phyloP scores from a whole-genome alignment of 2,888 invertebrate genomes.

The Dicyrtomina minuta region DNA sequence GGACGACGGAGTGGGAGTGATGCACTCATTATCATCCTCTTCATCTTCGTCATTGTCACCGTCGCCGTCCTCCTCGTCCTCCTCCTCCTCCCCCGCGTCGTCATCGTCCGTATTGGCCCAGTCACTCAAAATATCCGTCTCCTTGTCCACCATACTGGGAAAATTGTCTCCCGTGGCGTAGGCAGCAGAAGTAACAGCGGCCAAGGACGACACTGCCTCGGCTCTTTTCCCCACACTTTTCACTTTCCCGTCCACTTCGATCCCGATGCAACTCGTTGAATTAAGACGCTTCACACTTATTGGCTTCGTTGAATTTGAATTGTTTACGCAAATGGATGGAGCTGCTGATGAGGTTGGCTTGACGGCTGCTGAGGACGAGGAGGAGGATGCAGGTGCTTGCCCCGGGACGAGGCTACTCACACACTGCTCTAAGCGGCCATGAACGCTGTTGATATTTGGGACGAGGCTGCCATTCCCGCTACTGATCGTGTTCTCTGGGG shows the following conservation, averaged over 20 bases:
- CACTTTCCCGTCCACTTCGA: not conserved
- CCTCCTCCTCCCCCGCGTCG: constrained; percentile 36
- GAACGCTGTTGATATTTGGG: constrained; percentile 6
- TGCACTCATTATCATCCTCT: constrained; percentile 33
- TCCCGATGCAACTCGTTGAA: not conserved
- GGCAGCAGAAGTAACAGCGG: not conserved
- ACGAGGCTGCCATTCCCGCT: constrained; percentile 13
- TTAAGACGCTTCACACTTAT: constrained; percentile 25
- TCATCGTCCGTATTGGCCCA: constrained; percentile 50
- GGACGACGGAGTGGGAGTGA: constrained; percentile 51
- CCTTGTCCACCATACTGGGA: constrained; percentile 27
- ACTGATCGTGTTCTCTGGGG: constrained; percentile 40
- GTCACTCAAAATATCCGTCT: constrained; percentile 51
- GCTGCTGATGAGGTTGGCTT: not conserved
- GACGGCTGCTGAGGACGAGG: not conserved
- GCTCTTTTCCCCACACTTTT: not conserved
- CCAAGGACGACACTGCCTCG: not conserved
- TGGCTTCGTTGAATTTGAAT: constrained; percentile 6
- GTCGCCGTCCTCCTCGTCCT: constrained; percentile 1
- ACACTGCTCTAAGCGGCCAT: constrained; percentile 16
- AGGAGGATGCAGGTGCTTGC: not conserved
- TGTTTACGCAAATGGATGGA: constrained; percentile 26
- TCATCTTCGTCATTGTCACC: constrained; percentile 13
- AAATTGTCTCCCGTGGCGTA: not conserved
- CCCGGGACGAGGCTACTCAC: constrained; percentile 1